Evolutionary conservation across 2,797 vertebrate species (phyloP), one percentile per base, ranked within the genome.

Genomic region (Danio aesculapii): DNA sequence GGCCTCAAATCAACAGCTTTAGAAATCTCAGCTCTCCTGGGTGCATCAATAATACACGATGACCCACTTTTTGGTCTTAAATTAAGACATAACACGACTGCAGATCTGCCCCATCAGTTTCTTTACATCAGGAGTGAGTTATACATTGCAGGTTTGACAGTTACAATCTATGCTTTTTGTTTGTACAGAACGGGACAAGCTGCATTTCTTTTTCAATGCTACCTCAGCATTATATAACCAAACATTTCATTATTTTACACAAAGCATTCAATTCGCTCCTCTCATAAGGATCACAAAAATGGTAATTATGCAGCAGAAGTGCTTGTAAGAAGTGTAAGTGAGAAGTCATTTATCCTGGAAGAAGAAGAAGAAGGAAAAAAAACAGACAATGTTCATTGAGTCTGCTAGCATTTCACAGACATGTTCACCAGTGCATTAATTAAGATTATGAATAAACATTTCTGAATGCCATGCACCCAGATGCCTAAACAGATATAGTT

Each of bases 31-130:
- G 58, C 72, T 75, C 77, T 68, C 44, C 30, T 78, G 53, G 76
- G 43, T 63, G 58, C 50, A 53, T 79, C 41, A 77, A 79, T 84
- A 82, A 84, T 78, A 83, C 81, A 84, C 72, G 41, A 75, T 52
- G 85, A 84, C 84, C 86, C 74, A 87, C 66, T 86, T 86, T 86
- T 11, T n/a, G 70, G 30, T 75, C 81, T 76, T 21, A 81, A 74
- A 82, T 79, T 79, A 79, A 79, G 66, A 75, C 67, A 53, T 81
- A 68, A 47, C 39, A 77, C 39, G 52, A 43, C 71, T 21, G 43
- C 63, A 61, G 57, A 41, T 55, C 58, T 39, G 72, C 8, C 55
- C 41, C 6, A 68, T 47, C 44, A 9, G 39, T 49, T 69, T 19
- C 41, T 68, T 41, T 67, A 64, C 8, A 17, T 75, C 53, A 84